Conservation (phyloP, 2,888 invertebrate species). For the Pristionchus fissidentatus region DNA sequence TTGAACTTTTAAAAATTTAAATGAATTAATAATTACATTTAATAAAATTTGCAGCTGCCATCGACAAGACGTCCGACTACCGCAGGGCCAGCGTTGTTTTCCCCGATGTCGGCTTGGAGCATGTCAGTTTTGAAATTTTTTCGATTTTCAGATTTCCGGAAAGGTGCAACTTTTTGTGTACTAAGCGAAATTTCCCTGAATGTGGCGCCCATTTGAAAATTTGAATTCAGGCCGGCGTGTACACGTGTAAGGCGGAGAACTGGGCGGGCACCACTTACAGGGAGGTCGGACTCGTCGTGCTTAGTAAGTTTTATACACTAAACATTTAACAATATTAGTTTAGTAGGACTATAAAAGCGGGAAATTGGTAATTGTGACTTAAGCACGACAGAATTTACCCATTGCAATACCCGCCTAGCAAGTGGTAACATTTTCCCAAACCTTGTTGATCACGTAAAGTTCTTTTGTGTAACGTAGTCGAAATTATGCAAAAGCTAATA, state of each 20-base stretch:
- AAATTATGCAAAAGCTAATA: no score
- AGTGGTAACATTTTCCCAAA: no score
- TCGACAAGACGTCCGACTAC: conserved; percentile 58
- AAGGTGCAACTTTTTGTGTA: not conserved
- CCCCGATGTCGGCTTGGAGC: conserved; percentile 61
- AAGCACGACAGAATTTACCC: no score
- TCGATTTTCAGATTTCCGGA: not conserved
- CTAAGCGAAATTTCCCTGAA: not conserved
- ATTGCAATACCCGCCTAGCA: no score
- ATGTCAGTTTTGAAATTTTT: conserved; percentile 51
- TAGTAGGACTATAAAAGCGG: no score
- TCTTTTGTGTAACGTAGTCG: no score
- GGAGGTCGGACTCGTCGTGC: conserved; percentile 80
- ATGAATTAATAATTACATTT: not conserved
- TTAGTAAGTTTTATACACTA: conserved; percentile 81
- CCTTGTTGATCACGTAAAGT: no score
- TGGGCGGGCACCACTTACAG: conserved; percentile 79
- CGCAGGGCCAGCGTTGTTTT: conserved; percentile 68
- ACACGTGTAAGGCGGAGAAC: conserved; percentile 81
- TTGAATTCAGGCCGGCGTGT: conserved; percentile 78
- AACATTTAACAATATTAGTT: no score
- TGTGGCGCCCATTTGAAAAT: not conserved
- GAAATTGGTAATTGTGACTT: no score
- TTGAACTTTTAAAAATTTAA: not conserved
- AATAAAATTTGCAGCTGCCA: conserved; percentile 59